Evolutionary conservation across 2,797 vertebrate species (phyloP), one percentile per base, ranked within the genome.

Genomic region (Capromys pilorides): DNA sequence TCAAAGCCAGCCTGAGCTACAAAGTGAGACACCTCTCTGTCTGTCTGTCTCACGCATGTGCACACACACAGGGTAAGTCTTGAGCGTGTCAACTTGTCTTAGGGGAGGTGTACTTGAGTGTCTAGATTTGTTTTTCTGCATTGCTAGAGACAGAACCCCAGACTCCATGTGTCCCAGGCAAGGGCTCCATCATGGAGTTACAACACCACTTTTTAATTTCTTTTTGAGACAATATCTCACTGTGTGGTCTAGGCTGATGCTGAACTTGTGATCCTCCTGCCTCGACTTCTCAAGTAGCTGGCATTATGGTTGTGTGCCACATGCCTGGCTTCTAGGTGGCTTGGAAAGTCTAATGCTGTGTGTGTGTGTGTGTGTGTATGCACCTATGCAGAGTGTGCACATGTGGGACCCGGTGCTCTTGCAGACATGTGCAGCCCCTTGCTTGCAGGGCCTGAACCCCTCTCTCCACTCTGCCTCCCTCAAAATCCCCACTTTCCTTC

Each of bases 341-440:
- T 92, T 67, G 57, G 59, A 33, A 41, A 78, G 59, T 36, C 49
- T 49, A 51, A 78, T 4, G 51, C 21, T 8, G 22, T 31, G 54
- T 3, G 57, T 10, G 13, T 19, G 18, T 33, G 12, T 33, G 21
- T 12, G 14, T 14, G 21, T 5, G n/a, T 13, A 54, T 28, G 4
- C 6, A 33, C 26, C 64, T 31, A 16, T 33, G 64, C 64, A 67
- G 6, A n/a, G 66, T 0, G 33, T 1, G 2, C 66, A 2, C 64
- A 3, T 7, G 16, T 5, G 16, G 1, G 22, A 12, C 11, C 14
- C 26, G n/a, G n/a, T n/a, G 0, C 33, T 5, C 33, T 7, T 2
- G 69, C n/a, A 0, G 11, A 33, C n/a, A 26, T 5, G 36, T 67
- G 94, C 97, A 94, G 88, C 69, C 95, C 88, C 73, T 95, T 93